phyloP scores from a whole-genome alignment of 2,888 invertebrate genomes.

The Dryobota labecula region DNA sequence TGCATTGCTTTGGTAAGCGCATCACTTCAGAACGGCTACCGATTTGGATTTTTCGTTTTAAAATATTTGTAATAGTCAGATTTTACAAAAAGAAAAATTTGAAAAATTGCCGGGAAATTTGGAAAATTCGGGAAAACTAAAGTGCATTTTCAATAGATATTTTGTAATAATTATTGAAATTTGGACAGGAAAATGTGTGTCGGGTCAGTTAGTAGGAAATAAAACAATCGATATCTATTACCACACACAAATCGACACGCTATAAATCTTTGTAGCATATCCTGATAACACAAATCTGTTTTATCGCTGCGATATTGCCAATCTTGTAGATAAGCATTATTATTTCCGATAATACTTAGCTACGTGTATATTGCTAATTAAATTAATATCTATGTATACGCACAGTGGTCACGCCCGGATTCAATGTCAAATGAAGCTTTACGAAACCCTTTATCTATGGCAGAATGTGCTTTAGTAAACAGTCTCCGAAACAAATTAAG shows the following conservation, averaged over 20 bases:
- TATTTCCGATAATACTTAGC: conserved; percentile 49
- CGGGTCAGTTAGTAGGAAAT: too few relatives aligned
- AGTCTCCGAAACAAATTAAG: conserved; percentile 51
- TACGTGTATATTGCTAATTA: conserved; percentile 53
- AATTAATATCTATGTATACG: conserved; percentile 48
- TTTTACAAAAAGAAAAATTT: too few relatives aligned
- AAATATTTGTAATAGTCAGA: too few relatives aligned
- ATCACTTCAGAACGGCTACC: too few relatives aligned
- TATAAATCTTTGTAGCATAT: conserved; percentile 50
- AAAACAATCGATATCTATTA: conserved; percentile 42
- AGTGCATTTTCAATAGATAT: too few relatives aligned
- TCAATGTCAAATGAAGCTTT: conserved; percentile 26
- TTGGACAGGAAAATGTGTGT: too few relatives aligned
- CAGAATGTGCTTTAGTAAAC: conserved; percentile 38
- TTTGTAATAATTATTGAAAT: too few relatives aligned
- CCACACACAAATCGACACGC: conserved; percentile 41
- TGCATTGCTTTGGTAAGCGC: too few relatives aligned
- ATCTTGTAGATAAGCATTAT: conserved; percentile 62
- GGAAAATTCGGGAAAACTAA: too few relatives aligned
- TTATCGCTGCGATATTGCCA: conserved; percentile 61
- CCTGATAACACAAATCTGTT: conserved; percentile 51
- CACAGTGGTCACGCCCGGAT: conserved; percentile 27
- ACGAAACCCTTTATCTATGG: conserved; percentile 11
- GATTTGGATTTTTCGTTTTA: too few relatives aligned
- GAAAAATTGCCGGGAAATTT: too few relatives aligned